phyloP scores from a whole-genome alignment of 2,888 invertebrate genomes.

The Ferrisia virgata region DNA sequence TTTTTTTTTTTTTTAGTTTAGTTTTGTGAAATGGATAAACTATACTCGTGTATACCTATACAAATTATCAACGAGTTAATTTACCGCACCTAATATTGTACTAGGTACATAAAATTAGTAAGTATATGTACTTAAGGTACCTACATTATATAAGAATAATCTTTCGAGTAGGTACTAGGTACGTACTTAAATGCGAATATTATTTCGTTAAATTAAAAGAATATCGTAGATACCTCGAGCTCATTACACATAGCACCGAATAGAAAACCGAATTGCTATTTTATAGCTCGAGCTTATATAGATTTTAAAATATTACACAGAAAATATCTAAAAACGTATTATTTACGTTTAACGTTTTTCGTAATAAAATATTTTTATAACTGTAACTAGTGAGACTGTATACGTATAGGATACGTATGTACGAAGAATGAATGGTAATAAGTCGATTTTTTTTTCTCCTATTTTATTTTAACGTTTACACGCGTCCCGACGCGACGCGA shows the following conservation, averaged over 20 bases:
- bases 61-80: not conserved
- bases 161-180: not conserved
- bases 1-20: no score
- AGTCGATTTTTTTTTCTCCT: slow-evolving; percentile 13
- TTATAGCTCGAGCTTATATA: slow-evolving; percentile 17
- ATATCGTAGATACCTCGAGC: not conserved
- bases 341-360: slow-evolving; percentile 14
- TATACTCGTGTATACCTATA: no score
- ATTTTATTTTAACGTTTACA: slow-evolving; percentile 30
- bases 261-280: not conserved
- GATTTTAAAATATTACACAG: slow-evolving; percentile 10
- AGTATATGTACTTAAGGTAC: no score
- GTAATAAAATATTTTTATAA: slow-evolving; percentile 25
- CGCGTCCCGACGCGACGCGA: not conserved
- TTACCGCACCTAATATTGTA: not conserved
- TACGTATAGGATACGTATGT: no score
- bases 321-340: slow-evolving; percentile 23
- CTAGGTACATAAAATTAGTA: not conserved
- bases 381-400: slow-evolving; percentile 3
- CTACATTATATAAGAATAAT: no score
- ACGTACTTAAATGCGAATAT: not conserved
- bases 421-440: slow-evolving; percentile 25
- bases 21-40: no score
- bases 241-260: no score
- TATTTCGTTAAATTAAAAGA: not conserved